Evolutionary conservation across 2,797 vertebrate species (phyloP).

Genomic region (Sebastes oblongus): DNA sequence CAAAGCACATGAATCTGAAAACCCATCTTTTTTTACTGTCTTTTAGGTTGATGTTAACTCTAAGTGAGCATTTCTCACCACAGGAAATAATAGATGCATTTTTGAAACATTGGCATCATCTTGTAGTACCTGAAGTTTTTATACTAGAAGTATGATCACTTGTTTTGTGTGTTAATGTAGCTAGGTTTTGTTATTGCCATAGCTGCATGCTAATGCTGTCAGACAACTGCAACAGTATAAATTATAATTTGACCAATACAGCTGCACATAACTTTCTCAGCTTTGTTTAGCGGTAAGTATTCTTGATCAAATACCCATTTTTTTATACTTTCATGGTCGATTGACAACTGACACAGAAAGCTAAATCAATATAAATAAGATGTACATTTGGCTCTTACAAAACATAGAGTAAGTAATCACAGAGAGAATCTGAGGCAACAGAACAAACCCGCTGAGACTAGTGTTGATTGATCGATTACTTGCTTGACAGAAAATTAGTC

Average conservation of each 20-base stretch:
- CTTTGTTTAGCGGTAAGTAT: neutral
- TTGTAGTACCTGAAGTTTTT: neutral
- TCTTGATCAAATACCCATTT: neutral
- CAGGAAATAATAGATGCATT: neutral
- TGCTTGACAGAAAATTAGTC: neutral
- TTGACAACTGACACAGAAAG: neutral
- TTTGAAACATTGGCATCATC: neutral
- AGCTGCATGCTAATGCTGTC: neutral
- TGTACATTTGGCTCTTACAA: neutral
- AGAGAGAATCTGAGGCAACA: neutral
- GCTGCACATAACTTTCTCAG: neutral
- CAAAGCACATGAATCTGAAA: slow-evolving; percentile 31
- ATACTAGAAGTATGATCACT: neutral
- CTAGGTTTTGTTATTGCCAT: neutral
- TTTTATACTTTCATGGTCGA: neutral
- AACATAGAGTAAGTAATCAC: neutral
- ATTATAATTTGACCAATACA: neutral
- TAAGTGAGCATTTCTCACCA: neutral
- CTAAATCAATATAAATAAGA: neutral
- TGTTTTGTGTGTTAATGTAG: neutral
- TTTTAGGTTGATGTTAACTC: neutral
- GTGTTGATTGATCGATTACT: neutral
- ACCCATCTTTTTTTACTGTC: neutral
- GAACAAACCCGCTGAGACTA: neutral
- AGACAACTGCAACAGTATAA: neutral